These are phyloP conservation scores for Stenotaenia linearis DNA, from an alignment of 2,888 invertebrate genomes.

Conservation along the genomic window DNA sequence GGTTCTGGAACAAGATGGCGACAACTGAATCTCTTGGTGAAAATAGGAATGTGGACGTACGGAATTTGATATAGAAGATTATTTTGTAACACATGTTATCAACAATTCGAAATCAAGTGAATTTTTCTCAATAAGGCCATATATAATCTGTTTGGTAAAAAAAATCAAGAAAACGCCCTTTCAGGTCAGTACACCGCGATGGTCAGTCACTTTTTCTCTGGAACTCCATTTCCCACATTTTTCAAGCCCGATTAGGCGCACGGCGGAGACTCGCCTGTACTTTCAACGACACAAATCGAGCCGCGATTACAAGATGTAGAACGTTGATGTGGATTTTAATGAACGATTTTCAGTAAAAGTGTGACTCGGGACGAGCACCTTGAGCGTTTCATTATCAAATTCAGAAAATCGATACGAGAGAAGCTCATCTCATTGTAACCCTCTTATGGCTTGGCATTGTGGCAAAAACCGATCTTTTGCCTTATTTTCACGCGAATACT, in stretches of 20 bases:
- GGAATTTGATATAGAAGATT: neutral
- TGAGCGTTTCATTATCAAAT: slow-evolving; percentile 12
- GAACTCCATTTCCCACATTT: slow-evolving; percentile 8
- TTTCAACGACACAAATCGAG: neutral
- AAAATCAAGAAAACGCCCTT: neutral
- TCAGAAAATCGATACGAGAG: slow-evolving; percentile 14
- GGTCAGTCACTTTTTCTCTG: slow-evolving; percentile 22
- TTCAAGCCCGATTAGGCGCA: neutral
- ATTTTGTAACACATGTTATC: neutral
- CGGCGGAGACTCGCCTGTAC: neutral
- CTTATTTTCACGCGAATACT: neutral
- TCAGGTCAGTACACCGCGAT: slow-evolving; percentile 16
- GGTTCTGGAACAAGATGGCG: slow-evolving; percentile 15
- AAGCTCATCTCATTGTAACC: slow-evolving; percentile 26
- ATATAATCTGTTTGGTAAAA: neutral
- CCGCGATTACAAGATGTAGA: neutral
- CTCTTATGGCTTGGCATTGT: slow-evolving; percentile 6
- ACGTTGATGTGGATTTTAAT: neutral
- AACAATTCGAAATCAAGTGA: neutral
- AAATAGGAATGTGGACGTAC: neutral
- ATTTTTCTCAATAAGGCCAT: neutral
- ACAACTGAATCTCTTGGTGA: slow-evolving; percentile 4
- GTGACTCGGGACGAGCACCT: neutral
- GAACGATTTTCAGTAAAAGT: neutral
- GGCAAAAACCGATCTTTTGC: neutral